A percentile compares a stretch with the other conserved stretches of the same genome.
Conservation (phyloP, 2,888 invertebrate genomes). For the Zeuzera pyrina region DNA sequence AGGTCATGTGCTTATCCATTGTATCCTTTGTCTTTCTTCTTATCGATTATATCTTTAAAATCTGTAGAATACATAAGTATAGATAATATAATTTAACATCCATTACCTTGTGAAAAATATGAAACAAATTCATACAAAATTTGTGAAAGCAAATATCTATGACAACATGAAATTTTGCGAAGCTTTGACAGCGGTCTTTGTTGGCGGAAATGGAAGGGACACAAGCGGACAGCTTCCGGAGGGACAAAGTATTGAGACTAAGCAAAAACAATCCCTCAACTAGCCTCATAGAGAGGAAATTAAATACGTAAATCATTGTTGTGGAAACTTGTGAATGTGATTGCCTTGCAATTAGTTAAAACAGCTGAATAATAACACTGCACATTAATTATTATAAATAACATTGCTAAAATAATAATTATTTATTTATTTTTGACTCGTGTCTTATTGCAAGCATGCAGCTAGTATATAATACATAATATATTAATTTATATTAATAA, state of each 20-base stretch:
- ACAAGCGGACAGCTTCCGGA: conserved; percentile 56
- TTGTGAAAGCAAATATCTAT: conserved; percentile 13
- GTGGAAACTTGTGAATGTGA: neutral
- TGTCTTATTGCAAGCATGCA: too few relatives aligned
- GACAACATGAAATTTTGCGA: conserved; percentile 34
- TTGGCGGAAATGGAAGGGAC: conserved; percentile 60
- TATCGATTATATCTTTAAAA: too few relatives aligned
- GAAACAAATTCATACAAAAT: too few relatives aligned
- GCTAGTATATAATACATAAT: too few relatives aligned
- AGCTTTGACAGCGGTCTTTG: conserved; percentile 32
- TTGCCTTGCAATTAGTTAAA: neutral
- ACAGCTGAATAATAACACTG: neutral
- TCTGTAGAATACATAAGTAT: too few relatives aligned
- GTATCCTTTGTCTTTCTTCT: too few relatives aligned
- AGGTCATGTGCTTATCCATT: too few relatives aligned
- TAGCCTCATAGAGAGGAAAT: conserved; percentile 32
- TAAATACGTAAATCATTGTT: conserved; percentile 47
- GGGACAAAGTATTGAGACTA: conserved; percentile 32
- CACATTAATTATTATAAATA: neutral
- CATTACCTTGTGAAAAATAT: too few relatives aligned
- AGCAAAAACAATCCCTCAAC: conserved; percentile 24
- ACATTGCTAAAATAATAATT: neutral
- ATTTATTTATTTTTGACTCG: neutral
- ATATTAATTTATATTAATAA: too few relatives aligned
- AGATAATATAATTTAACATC: too few relatives aligned